phyloP scores from a whole-genome alignment of 2,113 vertebrate species.

The Rutilus rutilus region DNA sequence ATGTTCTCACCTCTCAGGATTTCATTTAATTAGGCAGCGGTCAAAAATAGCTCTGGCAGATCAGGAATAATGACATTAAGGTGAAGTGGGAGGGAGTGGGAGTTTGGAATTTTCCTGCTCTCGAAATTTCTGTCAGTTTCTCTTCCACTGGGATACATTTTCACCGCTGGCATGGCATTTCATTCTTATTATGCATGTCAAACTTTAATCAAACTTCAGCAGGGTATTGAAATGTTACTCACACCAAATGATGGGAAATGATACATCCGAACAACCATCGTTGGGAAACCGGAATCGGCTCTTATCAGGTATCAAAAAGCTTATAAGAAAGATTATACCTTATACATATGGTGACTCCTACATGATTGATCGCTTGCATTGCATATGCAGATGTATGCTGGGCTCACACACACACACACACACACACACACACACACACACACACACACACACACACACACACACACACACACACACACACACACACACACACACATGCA shows the following conservation, averaged over 20 bases:
- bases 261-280: neutral
- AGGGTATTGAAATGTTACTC: slow-evolving; percentile 29
- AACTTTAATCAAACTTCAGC: slow-evolving; percentile 46
- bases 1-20: slow-evolving; percentile 36
- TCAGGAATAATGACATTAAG: slow-evolving; percentile 38
- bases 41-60: slow-evolving; percentile 34
- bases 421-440: slow-evolving; percentile 32
- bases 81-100: slow-evolving; percentile 8
- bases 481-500: slow-evolving; percentile 23
- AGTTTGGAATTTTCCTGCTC: slow-evolving; percentile 16
- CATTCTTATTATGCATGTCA: slow-evolving; percentile 39
- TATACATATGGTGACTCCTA: neutral
- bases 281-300: neutral
- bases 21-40: slow-evolving; percentile 51
- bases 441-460: slow-evolving; percentile 6
- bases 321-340: slow-evolving; percentile 13
- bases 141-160: slow-evolving; percentile 27
- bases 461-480: neutral
- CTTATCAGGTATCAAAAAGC: slow-evolving; percentile 28
- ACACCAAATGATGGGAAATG: slow-evolving; percentile 14
- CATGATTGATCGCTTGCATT: neutral
- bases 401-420: neutral
- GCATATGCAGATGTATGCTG: neutral
- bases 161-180: slow-evolving; percentile 41
- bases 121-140: neutral